phyloP scores from a whole-genome alignment of 2,797 vertebrate species.

The Mallotus villosus region DNA sequence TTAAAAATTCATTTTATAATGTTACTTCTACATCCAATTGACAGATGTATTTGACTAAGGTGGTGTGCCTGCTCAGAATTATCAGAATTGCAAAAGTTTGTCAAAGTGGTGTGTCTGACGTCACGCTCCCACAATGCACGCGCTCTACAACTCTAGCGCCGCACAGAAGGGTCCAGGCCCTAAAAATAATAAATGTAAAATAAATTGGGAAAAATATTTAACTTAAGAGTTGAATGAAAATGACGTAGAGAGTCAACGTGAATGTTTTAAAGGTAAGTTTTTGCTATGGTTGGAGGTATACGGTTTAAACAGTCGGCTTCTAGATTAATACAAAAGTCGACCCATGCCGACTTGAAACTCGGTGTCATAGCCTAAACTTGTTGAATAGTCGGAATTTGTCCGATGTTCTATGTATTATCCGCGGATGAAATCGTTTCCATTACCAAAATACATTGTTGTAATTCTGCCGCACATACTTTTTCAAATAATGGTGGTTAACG shows the following conservation, averaged over 20 bases:
- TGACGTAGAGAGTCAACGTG: slow-evolving; percentile 7
- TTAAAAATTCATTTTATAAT: not conserved
- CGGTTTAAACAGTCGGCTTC: not conserved
- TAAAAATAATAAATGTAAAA: slow-evolving; percentile 65
- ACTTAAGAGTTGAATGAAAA: slow-evolving; percentile 39
- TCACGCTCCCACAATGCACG: slow-evolving; percentile 92
- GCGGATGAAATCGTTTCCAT: not conserved
- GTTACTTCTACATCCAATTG: not conserved
- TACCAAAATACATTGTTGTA: not conserved
- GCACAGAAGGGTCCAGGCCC: slow-evolving; percentile 77
- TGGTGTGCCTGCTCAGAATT: not conserved
- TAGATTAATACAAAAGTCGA: slow-evolving; percentile 17
- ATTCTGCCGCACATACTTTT: not conserved
- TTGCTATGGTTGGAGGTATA: not conserved
- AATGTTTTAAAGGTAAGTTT: slow-evolving; percentile 53
- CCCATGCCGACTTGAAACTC: slow-evolving; percentile 31
- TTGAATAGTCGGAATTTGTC: not conserved
- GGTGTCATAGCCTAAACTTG: slow-evolving; percentile 29
- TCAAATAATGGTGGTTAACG: not conserved
- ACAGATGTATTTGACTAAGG: not conserved
- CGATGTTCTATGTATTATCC: not conserved
- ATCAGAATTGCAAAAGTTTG: slow-evolving; percentile 47
- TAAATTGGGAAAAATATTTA: slow-evolving; percentile 53
- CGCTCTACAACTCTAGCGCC: slow-evolving; percentile 80
- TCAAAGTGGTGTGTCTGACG: slow-evolving; percentile 70